These are phyloP conservation scores for Spisula subtruncata DNA, from an alignment of 2,888 invertebrate genomes.

Conservation along the genomic window DNA sequence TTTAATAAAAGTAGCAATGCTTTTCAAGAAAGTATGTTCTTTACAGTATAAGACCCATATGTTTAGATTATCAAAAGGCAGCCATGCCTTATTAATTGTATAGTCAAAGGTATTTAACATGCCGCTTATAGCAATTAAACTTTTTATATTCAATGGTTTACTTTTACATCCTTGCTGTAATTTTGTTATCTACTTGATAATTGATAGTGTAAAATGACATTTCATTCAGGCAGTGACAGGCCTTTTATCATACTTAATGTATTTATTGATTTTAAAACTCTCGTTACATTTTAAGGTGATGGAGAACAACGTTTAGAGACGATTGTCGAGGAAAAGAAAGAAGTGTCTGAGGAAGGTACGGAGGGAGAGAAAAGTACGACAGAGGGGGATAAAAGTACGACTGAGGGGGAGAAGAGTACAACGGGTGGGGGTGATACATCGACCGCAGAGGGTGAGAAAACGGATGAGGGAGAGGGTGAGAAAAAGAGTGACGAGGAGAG, in stretches of 20 bases:
- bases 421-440: slow-evolving; percentile 47
- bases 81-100: no score
- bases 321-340: slow-evolving; percentile 75
- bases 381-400: slow-evolving; percentile 40
- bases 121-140: no score
- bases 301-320: slow-evolving; percentile 69
- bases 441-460: slow-evolving; percentile 43
- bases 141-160: no score
- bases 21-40: no score
- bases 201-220: not conserved
- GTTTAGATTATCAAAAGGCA: no score
- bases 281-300: slow-evolving; percentile 23
- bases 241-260: not conserved
- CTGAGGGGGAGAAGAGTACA: slow-evolving; percentile 27
- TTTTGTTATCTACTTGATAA: not conserved
- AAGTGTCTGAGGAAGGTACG: slow-evolving; percentile 57
- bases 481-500: slow-evolving; percentile 20
- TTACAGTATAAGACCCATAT: no score
- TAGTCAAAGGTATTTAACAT: no score
- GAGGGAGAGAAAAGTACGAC: slow-evolving; percentile 40
- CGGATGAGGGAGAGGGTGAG: slow-evolving; percentile 50
- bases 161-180: no score
- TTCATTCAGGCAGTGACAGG: not conserved
- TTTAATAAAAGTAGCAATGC: no score
- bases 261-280: not conserved